A percentile compares a stretch with the other conserved stretches of the same genome.
Conservation (phyloP, 2,888 invertebrate species). For the Callyntrura sp. region DNA sequence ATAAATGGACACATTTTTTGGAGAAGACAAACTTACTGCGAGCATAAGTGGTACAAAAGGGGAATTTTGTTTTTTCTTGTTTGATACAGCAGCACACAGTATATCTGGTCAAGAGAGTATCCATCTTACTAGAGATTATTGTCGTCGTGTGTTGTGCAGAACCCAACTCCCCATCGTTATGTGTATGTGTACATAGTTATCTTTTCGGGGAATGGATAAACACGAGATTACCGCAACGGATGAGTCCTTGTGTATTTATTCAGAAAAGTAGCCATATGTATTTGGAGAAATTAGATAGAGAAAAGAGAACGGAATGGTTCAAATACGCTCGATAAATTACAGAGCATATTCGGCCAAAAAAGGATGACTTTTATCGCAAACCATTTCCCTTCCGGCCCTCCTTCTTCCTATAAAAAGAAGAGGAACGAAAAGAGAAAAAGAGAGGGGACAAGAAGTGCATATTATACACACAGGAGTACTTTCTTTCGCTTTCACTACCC, state of each 20-base stretch:
- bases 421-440: slow-evolving; percentile 20
- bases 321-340: slow-evolving; percentile 80
- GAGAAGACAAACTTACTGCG: slow-evolving; percentile 38
- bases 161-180: slow-evolving; percentile 6
- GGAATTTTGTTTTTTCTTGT: neutral
- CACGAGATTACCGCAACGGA: slow-evolving; percentile 67
- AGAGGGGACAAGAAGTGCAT: slow-evolving; percentile 43
- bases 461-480: slow-evolving; percentile 60
- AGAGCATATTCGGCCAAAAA: slow-evolving; percentile 75
- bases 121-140: slow-evolving; percentile 34
- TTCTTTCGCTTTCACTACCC: slow-evolving; percentile 69
- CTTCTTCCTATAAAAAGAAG: slow-evolving; percentile 54
- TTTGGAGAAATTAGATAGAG: slow-evolving; percentile 44
- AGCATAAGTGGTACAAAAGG: neutral
- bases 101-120: neutral
- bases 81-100: neutral
- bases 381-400: slow-evolving; percentile 77
- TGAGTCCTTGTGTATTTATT: slow-evolving; percentile 33
- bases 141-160: slow-evolving; percentile 19
- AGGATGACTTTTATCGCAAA: slow-evolving; percentile 79
- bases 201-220: slow-evolving; percentile 60
- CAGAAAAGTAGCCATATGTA: slow-evolving; percentile 25
- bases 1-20: slow-evolving; percentile 47
- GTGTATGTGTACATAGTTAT: neutral
- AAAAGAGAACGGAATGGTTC: slow-evolving; percentile 68